Percentiles rank a stretch among this genome's conserved stretches.
Evolutionary conservation across 2,888 invertebrate species (phyloP).

Genomic region (Labia minor): DNA sequence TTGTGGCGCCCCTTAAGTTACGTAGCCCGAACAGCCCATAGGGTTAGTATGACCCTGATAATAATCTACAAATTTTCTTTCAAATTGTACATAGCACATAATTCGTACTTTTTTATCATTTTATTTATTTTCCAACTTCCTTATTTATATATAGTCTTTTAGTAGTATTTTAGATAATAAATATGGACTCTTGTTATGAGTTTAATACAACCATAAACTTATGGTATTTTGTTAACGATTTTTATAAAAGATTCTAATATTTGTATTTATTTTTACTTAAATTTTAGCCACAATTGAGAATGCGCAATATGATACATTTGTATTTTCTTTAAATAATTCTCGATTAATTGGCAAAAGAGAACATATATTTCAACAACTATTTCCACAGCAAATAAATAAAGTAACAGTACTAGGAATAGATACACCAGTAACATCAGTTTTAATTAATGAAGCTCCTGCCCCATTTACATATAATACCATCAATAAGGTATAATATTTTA

Average conservation of each 20-base stretch:
- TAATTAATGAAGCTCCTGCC: slow-evolving; percentile 30
- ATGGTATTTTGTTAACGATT: too few species aligned
- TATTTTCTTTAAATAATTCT: neutral
- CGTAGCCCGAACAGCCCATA: too few species aligned
- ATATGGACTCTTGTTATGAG: too few species aligned
- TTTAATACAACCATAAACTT: too few species aligned
- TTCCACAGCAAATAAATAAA: slow-evolving; percentile 29
- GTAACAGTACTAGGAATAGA: slow-evolving; percentile 34
- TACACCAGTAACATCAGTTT: slow-evolving; percentile 30
- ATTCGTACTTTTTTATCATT: neutral
- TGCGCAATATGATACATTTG: neutral
- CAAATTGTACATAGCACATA: too few species aligned
- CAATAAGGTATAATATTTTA: slow-evolving; percentile 25
- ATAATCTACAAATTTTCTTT: too few species aligned
- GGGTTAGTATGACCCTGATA: too few species aligned
- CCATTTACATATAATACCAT: slow-evolving; percentile 23
- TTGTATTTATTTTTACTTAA: too few species aligned
- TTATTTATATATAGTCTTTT: too few species aligned
- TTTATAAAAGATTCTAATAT: too few species aligned
- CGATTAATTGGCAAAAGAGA: neutral
- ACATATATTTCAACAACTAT: neutral
- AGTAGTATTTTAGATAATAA: too few species aligned
- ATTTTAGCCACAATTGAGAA: neutral
- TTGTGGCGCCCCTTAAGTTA: too few species aligned
- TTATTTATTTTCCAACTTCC: neutral